Evolutionary conservation across 2,113 vertebrate species (phyloP).

Genomic region (Pelmatolapia mariae): DNA sequence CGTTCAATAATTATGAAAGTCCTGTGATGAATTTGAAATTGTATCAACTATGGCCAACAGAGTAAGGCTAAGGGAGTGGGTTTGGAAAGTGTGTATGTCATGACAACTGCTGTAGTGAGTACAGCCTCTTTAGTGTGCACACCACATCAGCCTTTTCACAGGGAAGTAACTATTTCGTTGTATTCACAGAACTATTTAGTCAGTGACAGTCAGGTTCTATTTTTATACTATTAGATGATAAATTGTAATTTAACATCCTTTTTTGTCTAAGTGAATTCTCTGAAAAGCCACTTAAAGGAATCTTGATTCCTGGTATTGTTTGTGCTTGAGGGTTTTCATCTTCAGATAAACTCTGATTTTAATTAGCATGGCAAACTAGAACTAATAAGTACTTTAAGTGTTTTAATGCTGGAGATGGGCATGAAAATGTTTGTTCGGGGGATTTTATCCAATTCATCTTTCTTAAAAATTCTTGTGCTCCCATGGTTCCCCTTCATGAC

Average conservation of each 20-base stretch:
- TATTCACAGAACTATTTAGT: neutral
- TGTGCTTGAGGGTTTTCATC: neutral
- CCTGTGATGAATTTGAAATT: neutral
- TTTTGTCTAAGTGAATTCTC: neutral
- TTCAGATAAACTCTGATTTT: neutral
- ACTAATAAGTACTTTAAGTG: neutral
- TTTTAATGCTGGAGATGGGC: neutral
- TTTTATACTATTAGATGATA: neutral
- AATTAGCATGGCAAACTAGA: neutral
- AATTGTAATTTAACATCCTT: neutral
- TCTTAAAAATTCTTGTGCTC: neutral
- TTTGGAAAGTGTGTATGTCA: neutral
- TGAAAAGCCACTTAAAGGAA: neutral
- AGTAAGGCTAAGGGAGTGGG: conserved; percentile 5
- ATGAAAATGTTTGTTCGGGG: neutral
- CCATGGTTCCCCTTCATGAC: neutral
- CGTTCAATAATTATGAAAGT: neutral
- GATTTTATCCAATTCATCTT: neutral
- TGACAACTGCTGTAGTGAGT: conserved; percentile 19
- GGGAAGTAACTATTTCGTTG: neutral
- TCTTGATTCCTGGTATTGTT: neutral
- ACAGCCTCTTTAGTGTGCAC: neutral
- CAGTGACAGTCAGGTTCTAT: neutral
- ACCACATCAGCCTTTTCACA: neutral
- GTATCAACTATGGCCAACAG: neutral